Base-by-base conservation (phyloP, 2,888 invertebrate genomes). In the Tortrix viridana region DNA sequence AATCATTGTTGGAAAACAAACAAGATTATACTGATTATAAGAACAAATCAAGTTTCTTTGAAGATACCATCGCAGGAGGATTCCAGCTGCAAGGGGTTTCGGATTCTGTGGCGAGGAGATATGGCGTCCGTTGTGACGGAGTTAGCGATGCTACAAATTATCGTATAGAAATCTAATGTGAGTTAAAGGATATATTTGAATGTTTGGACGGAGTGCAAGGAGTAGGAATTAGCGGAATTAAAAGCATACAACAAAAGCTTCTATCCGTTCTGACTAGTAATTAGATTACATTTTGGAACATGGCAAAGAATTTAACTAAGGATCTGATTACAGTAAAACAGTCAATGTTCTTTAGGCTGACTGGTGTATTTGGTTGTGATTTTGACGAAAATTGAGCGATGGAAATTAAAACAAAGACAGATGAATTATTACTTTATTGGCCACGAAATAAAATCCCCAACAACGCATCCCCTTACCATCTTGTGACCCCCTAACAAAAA, bases 141-240 rank as follows among this genome's bases (percentile, higher is more conserved):
- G 23, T 22, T n/a, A 5, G 32, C 22, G 20, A 50, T 32, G 58
- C 50, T 38, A 53, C 52, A 19, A 23, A 23, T 37, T 12, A 5
- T 60, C 32, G 32, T 53, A 32, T 23, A 46, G 46, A 43, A 53
- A 60, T 60, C 18, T 60, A 60, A 46, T 53, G 60, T 46, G 46
- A 60, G 52, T 48, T 41, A 60, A 60, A 53, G 60, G 60, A 46
- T 60, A 53, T 60, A 60, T 60, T 60, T 53, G 52, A 53, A 60
- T 52, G 46, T 16, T 18, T 7, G 37, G 60, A 22, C 7, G 5
- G 18, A 20, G 52, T 19, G 18, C 46, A 60, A 37, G 56, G 3
- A 9, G 9, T 12, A 37, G 20, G 18, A 12, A 26, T 12, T 14
- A 3, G 19, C 23, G 18, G 54, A 5, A 12, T 37, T 22, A 5